Base-by-base conservation (phyloP, 2,797 vertebrate genomes). In the Enteromius anoplus region DNA sequence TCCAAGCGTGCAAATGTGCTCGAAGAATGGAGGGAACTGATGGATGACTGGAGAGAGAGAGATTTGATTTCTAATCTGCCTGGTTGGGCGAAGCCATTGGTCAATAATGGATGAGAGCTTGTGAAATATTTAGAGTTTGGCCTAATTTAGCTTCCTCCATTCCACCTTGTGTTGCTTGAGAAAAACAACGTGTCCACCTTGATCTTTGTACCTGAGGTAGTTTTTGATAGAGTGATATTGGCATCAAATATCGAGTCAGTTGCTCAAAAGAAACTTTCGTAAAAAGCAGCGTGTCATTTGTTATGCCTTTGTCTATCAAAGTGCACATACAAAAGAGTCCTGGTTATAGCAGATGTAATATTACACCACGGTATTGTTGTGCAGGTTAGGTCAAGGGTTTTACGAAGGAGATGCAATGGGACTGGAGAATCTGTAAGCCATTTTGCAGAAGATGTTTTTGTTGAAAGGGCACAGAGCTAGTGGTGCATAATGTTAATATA, bases 111-210 rank as follows among this genome's bases (percentile, higher is more conserved):
- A 96, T 94, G 92, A 93, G 90, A 83, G 86, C 84, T 91, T 86
- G 89, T 95, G 84, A 95, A 96, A 96, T 95, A 96, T 96, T 95
- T 92, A 95, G 89, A 29, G 32, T 94, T 93, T 90, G 92, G 92
- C 93, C 93, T 93, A 94, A 94, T 94, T 95, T 94, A 92, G 89
- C 86, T 86, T 84, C 82, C 91, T 82, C 86, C 81, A 84, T 88
- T 86, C 87, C 58, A 65, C 66, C 82, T 81, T 72, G 87, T 89
- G 82, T 90, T 90, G 89, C 89, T 90, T 12, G 75, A 85, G 81
- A 87, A 81, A 89, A 75, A 85, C 86, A 87, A 82, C 53, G 85
- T 80, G 73, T 81, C 77, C 66, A 80, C 65, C 40, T 14, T 76
- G 14, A 1, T 82, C 29, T 58, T 37, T 64, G 45, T 29, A 55